phyloP scores from a whole-genome alignment of 2,113 vertebrate species.

The Macrotus californicus region DNA sequence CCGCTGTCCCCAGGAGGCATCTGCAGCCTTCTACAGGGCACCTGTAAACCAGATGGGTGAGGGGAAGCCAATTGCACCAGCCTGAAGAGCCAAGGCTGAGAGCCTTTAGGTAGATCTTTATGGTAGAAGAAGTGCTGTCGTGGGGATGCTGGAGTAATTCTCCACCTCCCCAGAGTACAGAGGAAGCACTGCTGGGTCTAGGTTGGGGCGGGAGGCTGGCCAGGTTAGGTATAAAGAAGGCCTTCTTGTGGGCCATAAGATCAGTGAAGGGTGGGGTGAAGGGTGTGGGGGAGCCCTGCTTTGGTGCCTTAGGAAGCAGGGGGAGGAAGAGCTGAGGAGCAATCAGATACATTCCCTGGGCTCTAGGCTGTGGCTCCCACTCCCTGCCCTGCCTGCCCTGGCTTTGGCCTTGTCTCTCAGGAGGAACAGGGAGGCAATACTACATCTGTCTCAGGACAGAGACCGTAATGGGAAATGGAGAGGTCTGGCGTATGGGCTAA shows the following conservation, averaged over 20 bases:
- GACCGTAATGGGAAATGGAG: not conserved
- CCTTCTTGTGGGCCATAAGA: not conserved
- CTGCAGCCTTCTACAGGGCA: not conserved
- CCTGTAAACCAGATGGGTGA: not conserved
- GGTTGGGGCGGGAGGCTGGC: not conserved
- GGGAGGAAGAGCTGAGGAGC: not conserved
- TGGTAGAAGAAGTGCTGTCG: not conserved
- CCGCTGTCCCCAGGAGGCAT: not conserved
- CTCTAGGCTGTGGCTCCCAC: not conserved
- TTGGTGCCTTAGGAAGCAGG: not conserved
- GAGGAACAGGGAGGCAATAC: not conserved
- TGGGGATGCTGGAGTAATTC: not conserved
- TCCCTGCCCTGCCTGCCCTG: not conserved
- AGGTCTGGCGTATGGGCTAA: not conserved
- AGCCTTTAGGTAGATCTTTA: not conserved
- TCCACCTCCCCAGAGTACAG: not conserved
- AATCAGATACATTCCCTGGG: not conserved
- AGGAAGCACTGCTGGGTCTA: not conserved
- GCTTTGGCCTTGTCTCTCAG: not conserved
- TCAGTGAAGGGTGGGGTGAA: not conserved
- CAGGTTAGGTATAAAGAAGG: not conserved
- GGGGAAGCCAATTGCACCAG: not conserved
- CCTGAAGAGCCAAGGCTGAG: not conserved
- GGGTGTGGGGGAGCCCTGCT: not conserved
- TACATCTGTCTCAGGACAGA: not conserved